Evolutionary conservation across 53 echinoderm and acorn worm genomes (phyloP), one percentile per base, ranked within the genome.

Genomic region (Temnopleurus reevesii): DNA sequence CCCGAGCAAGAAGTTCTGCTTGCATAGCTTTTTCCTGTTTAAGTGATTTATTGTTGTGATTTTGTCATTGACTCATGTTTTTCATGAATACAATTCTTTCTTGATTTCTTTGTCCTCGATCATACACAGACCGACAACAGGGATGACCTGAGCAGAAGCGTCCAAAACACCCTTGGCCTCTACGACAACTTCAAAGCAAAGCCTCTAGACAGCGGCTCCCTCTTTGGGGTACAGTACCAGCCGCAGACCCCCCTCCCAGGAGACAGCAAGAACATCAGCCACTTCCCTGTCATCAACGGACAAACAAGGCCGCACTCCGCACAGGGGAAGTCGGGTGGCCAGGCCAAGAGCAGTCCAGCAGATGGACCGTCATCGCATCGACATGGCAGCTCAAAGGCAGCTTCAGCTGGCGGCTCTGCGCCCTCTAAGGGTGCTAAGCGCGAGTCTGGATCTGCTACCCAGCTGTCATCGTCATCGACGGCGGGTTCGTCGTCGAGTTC

Each of bases 381-480:
- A 34, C 83, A 55, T 35, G 55, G 2, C 55, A 57, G 19, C 58
- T 60, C 59, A 17, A 85, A 85, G 85, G 21, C 36, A 6, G 85
- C 44, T 24, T 26, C 85, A 83, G 57, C 71, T 71, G 23, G 71
- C 28, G 61, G 66, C 64, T 61, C 63, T 17, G 64, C 88, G 10
- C 63, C 86, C 46, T 87, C 88, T 65, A 64, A 87, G 88, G 88
- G 71, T 35, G 65, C 51, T 23, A 87, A 87, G 88, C 88, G 71
- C 71, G 88, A 87, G 88, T 30, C 88, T 66, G 88, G 88, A 9
- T 30, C 51, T n/a, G 31, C 88, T 71, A 46, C 86, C 28, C 86
- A 85, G 86, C 6, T 53, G 86, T n/a, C 63, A 36, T 85, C 86
- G 38, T 85, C 88, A 13, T 8, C 49, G 2, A 21, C 53, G 1